These are phyloP conservation scores for Lepus townsendii DNA, from an alignment of 2,797 vertebrate genomes.

Conservation along the genomic window DNA sequence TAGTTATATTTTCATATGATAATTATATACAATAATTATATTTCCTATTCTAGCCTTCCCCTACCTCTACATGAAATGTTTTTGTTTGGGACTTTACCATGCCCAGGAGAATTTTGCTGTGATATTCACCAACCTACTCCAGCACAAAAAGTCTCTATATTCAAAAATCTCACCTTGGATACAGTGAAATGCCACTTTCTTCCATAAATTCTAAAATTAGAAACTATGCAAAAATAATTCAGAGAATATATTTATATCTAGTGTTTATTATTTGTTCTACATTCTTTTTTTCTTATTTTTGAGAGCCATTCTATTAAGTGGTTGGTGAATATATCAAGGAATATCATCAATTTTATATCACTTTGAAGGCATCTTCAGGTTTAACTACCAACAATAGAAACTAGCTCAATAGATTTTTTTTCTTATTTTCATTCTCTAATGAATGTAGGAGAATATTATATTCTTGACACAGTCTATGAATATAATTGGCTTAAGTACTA, in stretches of 20 bases:
- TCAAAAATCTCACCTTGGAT: neutral
- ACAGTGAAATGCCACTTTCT: neutral
- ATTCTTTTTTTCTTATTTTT: neutral
- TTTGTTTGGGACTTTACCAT: neutral
- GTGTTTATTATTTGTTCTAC: neutral
- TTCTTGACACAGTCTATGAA: neutral
- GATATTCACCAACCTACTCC: neutral
- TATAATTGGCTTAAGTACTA: neutral
- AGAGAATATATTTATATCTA: neutral
- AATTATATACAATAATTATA: neutral
- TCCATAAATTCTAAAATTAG: slow-evolving; percentile 23
- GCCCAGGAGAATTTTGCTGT: neutral
- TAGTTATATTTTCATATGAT: neutral
- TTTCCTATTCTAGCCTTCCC: neutral
- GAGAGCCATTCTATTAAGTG: neutral
- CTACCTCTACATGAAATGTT: neutral
- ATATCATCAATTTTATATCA: neutral
- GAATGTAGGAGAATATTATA: neutral
- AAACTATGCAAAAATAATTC: slow-evolving; percentile 22
- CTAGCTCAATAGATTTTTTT: neutral
- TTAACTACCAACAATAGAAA: neutral
- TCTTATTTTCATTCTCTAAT: neutral
- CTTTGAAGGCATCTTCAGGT: neutral
- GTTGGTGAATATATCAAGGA: neutral
- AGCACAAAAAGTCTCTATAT: neutral